Base-by-base conservation (phyloP, 2,113 vertebrate species). In the Calypte anna region DNA sequence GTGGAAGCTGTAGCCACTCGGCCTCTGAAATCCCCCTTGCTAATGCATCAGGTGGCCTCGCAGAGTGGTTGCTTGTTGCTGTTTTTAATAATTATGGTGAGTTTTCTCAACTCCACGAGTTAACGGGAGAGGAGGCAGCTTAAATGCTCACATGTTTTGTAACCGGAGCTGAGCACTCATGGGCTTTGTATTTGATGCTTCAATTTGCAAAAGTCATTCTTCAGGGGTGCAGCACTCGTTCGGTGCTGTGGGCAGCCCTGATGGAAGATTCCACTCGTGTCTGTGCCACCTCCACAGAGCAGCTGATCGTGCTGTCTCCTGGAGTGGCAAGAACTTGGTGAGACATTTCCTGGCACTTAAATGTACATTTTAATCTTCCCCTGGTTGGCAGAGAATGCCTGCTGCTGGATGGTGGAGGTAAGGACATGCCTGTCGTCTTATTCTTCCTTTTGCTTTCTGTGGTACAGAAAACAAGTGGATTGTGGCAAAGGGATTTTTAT, bases 221-320 rank as follows among this genome's bases (percentile, higher is more conserved):
- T 7, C 38, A 10, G 51, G 54, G 51, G 4, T 31, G 4, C 14
- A 38, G 0, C 21, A 3, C 3, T 2, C 7, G 0, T 57, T 69
- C 20, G 25, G 25, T 2, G 0, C 58, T 74, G 33, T 55, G 33
- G 70, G 57, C 4, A 51, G 67, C 61, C 11, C 27, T 48, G 61
- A 44, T 57, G 50, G 48, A 51, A 20, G 64, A 72, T 75, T 70
- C 7, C 12, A 1, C 54, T 57, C 40, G 40, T 24, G 84, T 64
- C 40, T 28, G 44, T 75, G 80, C 91, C 43, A 27, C 53, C 38
- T 44, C 66, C 61, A 10, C 44, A 18, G 51, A 46, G 73, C 89
- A 69, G 76, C 59, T 44, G 79, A 27, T 67, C 15, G 1, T 27
- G 67, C 72, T 69, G 68, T 31, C 58, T 44, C 84, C 53, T 44